Evolutionary conservation across 1,140 invertebrate species (phyloP).

Genomic region (Neelides sp.): DNA sequence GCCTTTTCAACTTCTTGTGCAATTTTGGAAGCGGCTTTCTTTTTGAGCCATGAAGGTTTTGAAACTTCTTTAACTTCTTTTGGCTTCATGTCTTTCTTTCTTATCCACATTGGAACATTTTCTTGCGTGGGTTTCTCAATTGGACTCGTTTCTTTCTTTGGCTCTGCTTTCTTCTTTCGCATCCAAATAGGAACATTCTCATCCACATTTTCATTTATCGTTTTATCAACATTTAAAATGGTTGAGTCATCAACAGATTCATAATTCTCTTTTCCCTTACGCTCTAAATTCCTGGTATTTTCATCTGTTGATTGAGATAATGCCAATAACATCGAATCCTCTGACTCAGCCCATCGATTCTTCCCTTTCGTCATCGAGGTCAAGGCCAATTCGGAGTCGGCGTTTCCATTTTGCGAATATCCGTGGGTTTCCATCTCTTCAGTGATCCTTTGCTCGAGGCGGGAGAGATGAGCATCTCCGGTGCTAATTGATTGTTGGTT

Average conservation of each 20-base stretch:
- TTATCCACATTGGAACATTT: constrained; percentile 34
- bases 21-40: not conserved
- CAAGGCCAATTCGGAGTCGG: not conserved
- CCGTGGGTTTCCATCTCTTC: constrained; percentile 5
- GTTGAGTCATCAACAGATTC: not conserved
- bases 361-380: constrained; percentile 6
- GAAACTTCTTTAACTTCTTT: constrained; percentile 42
- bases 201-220: constrained; percentile 3
- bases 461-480: not conserved
- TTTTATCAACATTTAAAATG: not conserved
- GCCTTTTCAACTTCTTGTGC: not conserved
- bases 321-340: no score
- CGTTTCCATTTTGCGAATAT: not conserved
- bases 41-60: no score
- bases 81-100: constrained; percentile 15
- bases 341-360: not conserved
- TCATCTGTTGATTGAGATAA: no score
- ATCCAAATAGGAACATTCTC: constrained; percentile 22
- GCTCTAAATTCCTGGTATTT: no score
- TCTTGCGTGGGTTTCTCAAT: constrained; percentile 38
- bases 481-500: not conserved
- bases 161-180: constrained; percentile 33
- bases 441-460: constrained; percentile 8
- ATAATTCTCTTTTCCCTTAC: no score
- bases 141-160: constrained; percentile 37